Base-by-base conservation (phyloP, 2,888 invertebrate species). In the Drymonia ruficornis region DNA sequence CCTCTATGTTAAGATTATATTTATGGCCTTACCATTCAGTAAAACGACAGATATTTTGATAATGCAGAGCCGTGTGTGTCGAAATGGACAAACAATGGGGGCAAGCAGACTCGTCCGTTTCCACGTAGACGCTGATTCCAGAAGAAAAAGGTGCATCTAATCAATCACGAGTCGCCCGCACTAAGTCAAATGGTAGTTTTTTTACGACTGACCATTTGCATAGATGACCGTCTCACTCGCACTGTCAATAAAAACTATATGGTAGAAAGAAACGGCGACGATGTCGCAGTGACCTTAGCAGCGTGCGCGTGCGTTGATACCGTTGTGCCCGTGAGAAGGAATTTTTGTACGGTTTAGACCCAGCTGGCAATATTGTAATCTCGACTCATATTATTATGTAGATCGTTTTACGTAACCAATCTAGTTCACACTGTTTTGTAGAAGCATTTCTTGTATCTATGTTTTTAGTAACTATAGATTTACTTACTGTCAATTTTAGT, bases 321-420 rank as follows among this genome's bases (percentile, higher is more conserved):
- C 86, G 87, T 88, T 87, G 86, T 74, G 74, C 73, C 83, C 86
- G 89, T 87, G 87, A 87, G 88, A 87, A 87, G 88, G 84, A 84
- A 89, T 91, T 89, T 86, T 84, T 83, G 78, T 82, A 72, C 74
- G 75, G 73, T 77, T 78, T 78, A 68, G 74, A 69, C 72, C 76
- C 79, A 80, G 78, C 79, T 80, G 83, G 75, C 75, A 62, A 76
- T 80, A 80, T 81, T 77, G 74, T 81, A 77, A 75, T 74, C 70
- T 72, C 54, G 68, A 74, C 76, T 72, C 61, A 65, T 71, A 59
- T 64, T 71, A 59, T 64, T 64, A 66, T 58, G 55, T 55, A 59
- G 53, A 71, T 68, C 52, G 46, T 36, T 63, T 65, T 71, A 63
- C 57, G 63, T 63, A 70, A 65, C 47, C 44, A 52, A 60, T 61